Evolutionary conservation across 2,797 vertebrate species (phyloP), one percentile per base, ranked within the genome.

Genomic region (Neosalanx taihuensis): DNA sequence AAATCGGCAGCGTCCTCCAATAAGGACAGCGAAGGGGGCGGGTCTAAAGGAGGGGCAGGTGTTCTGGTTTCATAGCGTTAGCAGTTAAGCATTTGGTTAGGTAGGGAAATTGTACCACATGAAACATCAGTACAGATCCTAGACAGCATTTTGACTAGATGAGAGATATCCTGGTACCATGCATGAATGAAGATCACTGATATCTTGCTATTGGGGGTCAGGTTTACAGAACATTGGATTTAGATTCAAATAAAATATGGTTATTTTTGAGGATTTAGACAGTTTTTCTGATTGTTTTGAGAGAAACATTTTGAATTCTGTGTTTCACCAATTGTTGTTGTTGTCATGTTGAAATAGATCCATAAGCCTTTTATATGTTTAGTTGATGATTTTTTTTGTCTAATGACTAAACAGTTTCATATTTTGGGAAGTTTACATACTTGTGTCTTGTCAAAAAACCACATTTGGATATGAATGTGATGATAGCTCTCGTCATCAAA

Each of bases 21-120:
- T 64, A 33, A 83, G 86, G 90, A 92, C 67, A 91, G 79, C 29
- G 92, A 93, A 77, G 49, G 94, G 82, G 87, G 91, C 0, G 93
- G 88, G 1, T 85, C 92, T 31, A 97, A 97, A 86, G 86, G 92
- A 3, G 92, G 94, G 0, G 90, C 96, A 0, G 95, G 96, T 0
- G 96, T 98, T 77, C 79, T 97, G 79, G 96, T 98, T 66, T 98
- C 96, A 1, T 95, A 96, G 81, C 79, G 69, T 73, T 79, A 2
- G 41, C 13, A n/a, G 17, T 67, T 23, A 23, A 51, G 3, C 56
- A 17, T 29, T 79, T 62, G 64, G 75, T 63, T 56, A 72, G 35
- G 29, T 64, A 63, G 13, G 37, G 37, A 71, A 35, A 23, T 61
- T 66, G 53, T 72, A 61, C 41, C 67, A 12, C 73, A 60, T 69